Evolutionary conservation across 2,113 vertebrate species (phyloP), one percentile per base, ranked within the genome.

Genomic region (Stomatorhinus ivindoensis): DNA sequence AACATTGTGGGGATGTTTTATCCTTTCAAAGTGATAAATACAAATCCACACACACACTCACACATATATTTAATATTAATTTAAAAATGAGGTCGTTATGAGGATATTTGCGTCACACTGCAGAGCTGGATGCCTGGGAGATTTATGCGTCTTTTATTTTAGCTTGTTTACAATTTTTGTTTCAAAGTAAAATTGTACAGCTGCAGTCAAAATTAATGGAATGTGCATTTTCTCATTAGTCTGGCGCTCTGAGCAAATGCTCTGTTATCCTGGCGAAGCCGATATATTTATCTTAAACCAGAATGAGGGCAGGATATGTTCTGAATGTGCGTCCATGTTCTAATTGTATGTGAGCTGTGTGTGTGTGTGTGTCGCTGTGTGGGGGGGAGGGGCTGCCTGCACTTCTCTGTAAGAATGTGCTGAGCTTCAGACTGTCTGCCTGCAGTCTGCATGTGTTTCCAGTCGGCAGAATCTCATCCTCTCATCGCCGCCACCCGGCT

Each of bases 391-490:
- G 65, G 65, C 11, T 2, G 15, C 3, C 50, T 39, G 17, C 24
- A 27, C 42, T 65, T 4, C 84, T 55, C 51, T n/a, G 53, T 55
- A n/a, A 11, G 42, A 50, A 46, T 11, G 51, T 39, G 5, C 10
- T 44, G 13, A 87, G 31, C 15, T 35, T 53, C 31, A 50, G 44
- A 42, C 35, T 58, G 21, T 24, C 13, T 69, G 39, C 82, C 44
- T n/a, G 2, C 44, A 24, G 19, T 21, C 31, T 21, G 24, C 11
- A 27, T 89, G 88, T 61, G 51, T 48, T 65, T 88, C 17, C 53
- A 90, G 88, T 91, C 88, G 47, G 69, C 82, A 87, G 89, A 88
- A 88, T 88, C 86, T 69, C 53, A 27, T 27, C 35, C 53, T 73
- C 82, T 17, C 35, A 44, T 53, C 87, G 55, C 47, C 65, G 35